Evolutionary conservation across 2,797 vertebrate species (phyloP), one percentile per base, ranked within the genome.

Genomic region (Myotis daubentonii): DNA sequence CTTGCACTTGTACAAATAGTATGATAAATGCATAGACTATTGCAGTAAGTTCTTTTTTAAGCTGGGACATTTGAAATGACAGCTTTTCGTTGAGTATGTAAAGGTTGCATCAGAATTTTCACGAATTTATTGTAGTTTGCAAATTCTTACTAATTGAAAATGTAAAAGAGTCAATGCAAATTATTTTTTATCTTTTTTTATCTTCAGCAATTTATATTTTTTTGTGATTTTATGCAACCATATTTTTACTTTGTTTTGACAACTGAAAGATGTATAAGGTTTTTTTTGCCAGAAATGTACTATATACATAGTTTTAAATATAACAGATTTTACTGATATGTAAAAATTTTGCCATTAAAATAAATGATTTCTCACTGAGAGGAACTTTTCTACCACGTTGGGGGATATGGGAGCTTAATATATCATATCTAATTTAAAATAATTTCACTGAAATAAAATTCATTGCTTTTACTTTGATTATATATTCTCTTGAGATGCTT

Each of bases 271-370:
- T 98, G 93, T 97, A 95, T 93, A 89, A 97, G 94, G 92, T 97
- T 97, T 97, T 97, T n/a, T 97, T 96, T 98, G 97, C 70, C 95
- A 98, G 96, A 98, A 97, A 74, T 90, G 78, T 97, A 97, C 95
- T 97, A 76, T 97, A 96, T 93, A 85, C 76, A 94, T 97, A 97
- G 96, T 96, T 98, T 97, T 96, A 97, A 98, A 97, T 97, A 98
- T 95, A 97, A 97, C 81, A 93, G 91, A 96, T 94, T 97, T 97
- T 98, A 93, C 76, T 94, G 92, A 70, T 96, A 94, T 96, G 96
- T 93, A 96, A 96, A 97, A 97, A 96, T 55, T 96, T 51, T 96
- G 96, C 96, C 97, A 97, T 97, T 97, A 90, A 98, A 97, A 51
- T 96, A 95, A 96, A 95, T 97, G 97, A 96, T 98, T 98, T 98